A percentile compares a stretch with the other conserved stretches of the same genome.
phyloP scores from a whole-genome alignment of 2,113 vertebrate species.

The Ciconia maguari region DNA sequence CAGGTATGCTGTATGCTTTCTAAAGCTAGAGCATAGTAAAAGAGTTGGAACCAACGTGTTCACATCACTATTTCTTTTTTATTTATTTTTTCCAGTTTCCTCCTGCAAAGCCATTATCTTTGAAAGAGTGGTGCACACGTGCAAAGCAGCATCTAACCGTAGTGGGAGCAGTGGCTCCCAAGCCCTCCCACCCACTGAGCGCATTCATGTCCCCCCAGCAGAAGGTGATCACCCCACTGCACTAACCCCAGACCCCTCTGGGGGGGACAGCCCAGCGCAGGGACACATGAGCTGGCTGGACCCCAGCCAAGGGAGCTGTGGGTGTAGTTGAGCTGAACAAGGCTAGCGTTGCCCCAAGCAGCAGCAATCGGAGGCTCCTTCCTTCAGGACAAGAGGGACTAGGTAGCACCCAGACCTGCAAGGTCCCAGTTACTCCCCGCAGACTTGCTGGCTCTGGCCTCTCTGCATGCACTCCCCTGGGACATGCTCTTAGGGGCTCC shows the following conservation, averaged over 20 bases:
- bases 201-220: not conserved
- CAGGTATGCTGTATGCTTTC: not conserved
- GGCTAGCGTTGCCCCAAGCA: not conserved
- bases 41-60: not conserved
- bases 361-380: not conserved
- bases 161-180: not conserved
- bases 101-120: not conserved
- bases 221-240: not conserved
- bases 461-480: fast-evolving
- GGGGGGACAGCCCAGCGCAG: not conserved
- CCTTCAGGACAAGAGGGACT: not conserved
- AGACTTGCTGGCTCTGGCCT: not conserved
- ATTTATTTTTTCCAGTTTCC: not conserved
- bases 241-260: not conserved
- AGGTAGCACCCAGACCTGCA: not conserved
- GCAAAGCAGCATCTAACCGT: not conserved
- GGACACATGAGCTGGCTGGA: not conserved
- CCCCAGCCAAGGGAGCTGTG: not conserved
- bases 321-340: not conserved
- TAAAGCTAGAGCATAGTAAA: not conserved
- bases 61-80: not conserved
- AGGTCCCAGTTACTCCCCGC: not conserved
- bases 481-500: not conserved
- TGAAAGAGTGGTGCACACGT: not conserved
- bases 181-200: not conserved